Conservation (phyloP, 2,113 vertebrate species). For the Cercocebus atys region DNA sequence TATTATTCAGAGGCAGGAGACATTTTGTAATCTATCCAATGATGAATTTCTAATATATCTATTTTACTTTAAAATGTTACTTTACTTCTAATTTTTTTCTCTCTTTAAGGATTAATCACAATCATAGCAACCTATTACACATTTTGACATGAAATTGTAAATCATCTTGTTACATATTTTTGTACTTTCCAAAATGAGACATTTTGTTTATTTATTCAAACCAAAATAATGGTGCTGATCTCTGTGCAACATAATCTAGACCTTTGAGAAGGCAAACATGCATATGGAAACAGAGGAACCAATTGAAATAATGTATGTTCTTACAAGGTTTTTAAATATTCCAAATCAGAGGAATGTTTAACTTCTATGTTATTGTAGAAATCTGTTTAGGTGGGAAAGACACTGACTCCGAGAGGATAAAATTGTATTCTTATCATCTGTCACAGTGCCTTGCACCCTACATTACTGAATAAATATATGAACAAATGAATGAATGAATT, state of each 20-base stretch:
- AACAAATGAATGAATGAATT: not conserved
- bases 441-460: not conserved
- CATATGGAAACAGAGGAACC: not conserved
- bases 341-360: not conserved
- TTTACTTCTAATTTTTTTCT: constrained; percentile 39
- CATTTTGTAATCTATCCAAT: constrained; percentile 34
- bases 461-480: not conserved
- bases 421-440: not conserved
- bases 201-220: constrained; percentile 29
- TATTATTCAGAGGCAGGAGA: constrained; percentile 62
- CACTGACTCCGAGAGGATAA: not conserved
- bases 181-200: not conserved
- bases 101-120: constrained; percentile 2
- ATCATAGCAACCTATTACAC: not conserved
- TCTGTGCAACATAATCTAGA: not conserved
- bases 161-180: constrained; percentile 4
- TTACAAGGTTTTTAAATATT: not conserved
- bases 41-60: constrained; percentile 58
- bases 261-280: not conserved
- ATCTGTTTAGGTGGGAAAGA: not conserved
- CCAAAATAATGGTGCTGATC: not conserved
- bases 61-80: constrained; percentile 51
- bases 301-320: not conserved
- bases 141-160: constrained; percentile 48
- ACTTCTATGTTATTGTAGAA: not conserved